Evolutionary conservation across 2,113 vertebrate species (phyloP).

Genomic region (Tragelaphus imberbis): DNA sequence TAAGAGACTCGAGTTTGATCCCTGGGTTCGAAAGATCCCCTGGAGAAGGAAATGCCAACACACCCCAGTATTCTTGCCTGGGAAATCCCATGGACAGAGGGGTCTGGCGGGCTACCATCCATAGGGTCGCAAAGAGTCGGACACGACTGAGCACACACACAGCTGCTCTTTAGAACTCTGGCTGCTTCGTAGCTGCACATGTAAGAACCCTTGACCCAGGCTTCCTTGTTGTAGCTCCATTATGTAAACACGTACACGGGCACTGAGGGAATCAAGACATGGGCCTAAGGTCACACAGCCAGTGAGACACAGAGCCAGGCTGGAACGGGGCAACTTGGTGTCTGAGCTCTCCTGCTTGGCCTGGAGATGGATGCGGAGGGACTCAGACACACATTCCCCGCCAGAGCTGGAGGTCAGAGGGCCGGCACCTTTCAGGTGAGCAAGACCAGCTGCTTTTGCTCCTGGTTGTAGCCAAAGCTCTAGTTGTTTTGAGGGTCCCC

Average conservation of each 20-base stretch:
- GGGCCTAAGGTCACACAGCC: not conserved
- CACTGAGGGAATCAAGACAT: not conserved
- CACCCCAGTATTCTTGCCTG: not conserved
- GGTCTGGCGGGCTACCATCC: not conserved
- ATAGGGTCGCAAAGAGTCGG: accelerated
- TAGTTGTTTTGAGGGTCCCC: not conserved
- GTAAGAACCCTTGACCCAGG: not conserved
- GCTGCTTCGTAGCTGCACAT: accelerated
- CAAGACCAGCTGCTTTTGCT: not conserved
- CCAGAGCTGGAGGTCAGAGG: not conserved
- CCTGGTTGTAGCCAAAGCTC: not conserved
- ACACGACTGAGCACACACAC: accelerated
- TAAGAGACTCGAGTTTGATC: not conserved
- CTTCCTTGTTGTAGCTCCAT: not conserved
- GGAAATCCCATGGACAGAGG: not conserved
- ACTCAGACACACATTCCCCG: not conserved
- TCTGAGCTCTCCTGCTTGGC: not conserved
- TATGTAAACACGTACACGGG: not conserved
- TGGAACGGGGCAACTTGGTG: accelerated
- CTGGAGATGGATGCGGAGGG: not conserved
- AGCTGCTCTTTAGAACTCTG: not conserved
- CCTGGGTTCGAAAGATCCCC: not conserved
- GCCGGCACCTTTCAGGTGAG: not conserved
- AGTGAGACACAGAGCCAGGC: not conserved
- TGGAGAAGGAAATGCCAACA: not conserved